phyloP scores from a whole-genome alignment of 2,797 vertebrate genomes.

The Trachops cirrhosus region DNA sequence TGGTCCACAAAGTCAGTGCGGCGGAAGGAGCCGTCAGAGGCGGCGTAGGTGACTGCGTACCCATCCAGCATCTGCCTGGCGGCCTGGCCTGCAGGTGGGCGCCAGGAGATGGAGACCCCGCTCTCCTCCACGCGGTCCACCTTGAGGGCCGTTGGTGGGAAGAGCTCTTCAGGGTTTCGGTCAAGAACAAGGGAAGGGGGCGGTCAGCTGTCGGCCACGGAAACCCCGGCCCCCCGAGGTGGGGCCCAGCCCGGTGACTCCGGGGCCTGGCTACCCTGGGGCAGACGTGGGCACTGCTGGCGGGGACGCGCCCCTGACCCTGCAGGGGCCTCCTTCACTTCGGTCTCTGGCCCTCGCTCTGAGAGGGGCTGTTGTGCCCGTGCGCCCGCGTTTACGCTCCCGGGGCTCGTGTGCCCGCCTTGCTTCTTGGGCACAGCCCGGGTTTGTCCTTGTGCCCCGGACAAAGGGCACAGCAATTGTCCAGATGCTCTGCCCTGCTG shows the following conservation, averaged over 20 bases:
- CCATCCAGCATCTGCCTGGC: conserved; percentile 90
- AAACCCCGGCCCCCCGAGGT: neutral
- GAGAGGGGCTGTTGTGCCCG: too few species aligned
- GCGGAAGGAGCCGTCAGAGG: conserved; percentile 88
- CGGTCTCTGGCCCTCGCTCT: neutral
- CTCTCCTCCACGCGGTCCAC: conserved; percentile 94
- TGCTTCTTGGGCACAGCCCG: neutral
- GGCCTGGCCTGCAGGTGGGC: conserved; percentile 84
- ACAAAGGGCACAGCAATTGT: neutral
- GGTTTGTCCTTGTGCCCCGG: too few species aligned
- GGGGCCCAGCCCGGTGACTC: neutral
- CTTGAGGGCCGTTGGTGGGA: conserved; percentile 94
- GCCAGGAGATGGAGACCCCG: conserved; percentile 96
- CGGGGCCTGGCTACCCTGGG: neutral
- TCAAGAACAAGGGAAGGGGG: conserved; percentile 31
- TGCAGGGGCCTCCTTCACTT: too few species aligned
- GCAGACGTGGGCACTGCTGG: neutral
- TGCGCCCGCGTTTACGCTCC: neutral
- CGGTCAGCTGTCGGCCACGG: neutral
- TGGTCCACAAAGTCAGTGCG: conserved; percentile 94
- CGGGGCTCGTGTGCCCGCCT: neutral
- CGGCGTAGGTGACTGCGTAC: conserved; percentile 93
- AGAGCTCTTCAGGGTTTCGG: conserved; percentile 88
- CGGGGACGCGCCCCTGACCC: neutral
- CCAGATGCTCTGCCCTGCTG: neutral